Conservation (phyloP, 2,113 vertebrate genomes). For the Cyprinodon variegatus region DNA sequence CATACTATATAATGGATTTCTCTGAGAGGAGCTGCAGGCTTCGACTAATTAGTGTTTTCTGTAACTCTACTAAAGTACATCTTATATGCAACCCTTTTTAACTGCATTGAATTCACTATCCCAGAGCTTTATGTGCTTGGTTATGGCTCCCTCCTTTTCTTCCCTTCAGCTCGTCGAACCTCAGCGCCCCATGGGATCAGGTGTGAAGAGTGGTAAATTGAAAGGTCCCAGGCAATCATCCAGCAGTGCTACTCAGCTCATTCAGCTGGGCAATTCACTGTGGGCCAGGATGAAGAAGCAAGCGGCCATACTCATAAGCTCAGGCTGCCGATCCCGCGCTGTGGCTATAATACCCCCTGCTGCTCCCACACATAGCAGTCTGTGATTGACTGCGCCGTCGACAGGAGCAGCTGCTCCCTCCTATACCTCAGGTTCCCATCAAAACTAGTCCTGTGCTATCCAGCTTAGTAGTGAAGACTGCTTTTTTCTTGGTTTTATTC, state of each 20-base stretch:
- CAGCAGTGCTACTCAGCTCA: constrained; percentile 40
- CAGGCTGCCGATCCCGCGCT: constrained; percentile 22
- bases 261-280: constrained; percentile 56
- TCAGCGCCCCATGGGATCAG: constrained; percentile 23
- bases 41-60: constrained; percentile 6
- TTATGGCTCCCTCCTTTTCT: constrained; percentile 7
- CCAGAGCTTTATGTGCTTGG: not conserved
- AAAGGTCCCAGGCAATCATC: constrained; percentile 70
- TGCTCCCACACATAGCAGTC: constrained; percentile 24
- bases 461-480: too few relatives aligned
- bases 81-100: not conserved
- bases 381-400: constrained; percentile 29
- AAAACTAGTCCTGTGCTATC: constrained; percentile 8
- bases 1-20: not conserved
- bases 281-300: constrained; percentile 47
- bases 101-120: not conserved
- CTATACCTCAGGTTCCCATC: constrained; percentile 2
- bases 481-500: not conserved
- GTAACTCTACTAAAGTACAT: constrained; percentile 18
- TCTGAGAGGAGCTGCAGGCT: constrained; percentile 12
- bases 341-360: constrained; percentile 14
- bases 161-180: not conserved
- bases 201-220: constrained; percentile 66
- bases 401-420: not conserved
- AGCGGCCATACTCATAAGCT: constrained; percentile 43